Conservation (phyloP, 1,140 invertebrate genomes). For the Acyrthosiphon pisum region DNA sequence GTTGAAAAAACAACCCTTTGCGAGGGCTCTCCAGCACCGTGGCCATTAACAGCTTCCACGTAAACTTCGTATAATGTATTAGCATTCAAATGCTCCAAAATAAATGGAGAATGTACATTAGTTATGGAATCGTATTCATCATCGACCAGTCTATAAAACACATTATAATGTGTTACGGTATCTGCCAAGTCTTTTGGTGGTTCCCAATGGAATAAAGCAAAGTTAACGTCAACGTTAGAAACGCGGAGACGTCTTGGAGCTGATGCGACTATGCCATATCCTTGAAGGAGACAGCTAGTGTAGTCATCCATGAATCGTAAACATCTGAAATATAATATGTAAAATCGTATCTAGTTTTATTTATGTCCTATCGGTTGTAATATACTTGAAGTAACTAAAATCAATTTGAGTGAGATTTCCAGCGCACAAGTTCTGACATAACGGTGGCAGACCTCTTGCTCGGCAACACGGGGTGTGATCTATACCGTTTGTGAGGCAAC, state of each 20-base stretch:
- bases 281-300: slow-evolving; percentile 80
- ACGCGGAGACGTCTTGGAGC: slow-evolving; percentile 73
- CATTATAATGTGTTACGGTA: slow-evolving; percentile 64
- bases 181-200: slow-evolving; percentile 73
- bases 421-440: slow-evolving; percentile 77
- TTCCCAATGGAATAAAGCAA: slow-evolving; percentile 80
- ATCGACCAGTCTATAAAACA: slow-evolving; percentile 54
- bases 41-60: slow-evolving; percentile 80
- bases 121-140: slow-evolving; percentile 53
- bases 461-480: slow-evolving; percentile 83
- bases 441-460: slow-evolving; percentile 73
- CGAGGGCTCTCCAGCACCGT: slow-evolving; percentile 78
- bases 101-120: slow-evolving; percentile 70
- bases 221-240: slow-evolving; percentile 75
- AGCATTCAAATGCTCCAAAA: slow-evolving; percentile 76
- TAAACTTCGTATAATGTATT: slow-evolving; percentile 82
- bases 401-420: slow-evolving; percentile 80
- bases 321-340: slow-evolving; percentile 67
- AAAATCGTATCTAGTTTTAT: background rate
- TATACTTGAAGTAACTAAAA: slow-evolving; percentile 81
- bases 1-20: slow-evolving; percentile 77
- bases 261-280: slow-evolving; percentile 80
- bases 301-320: slow-evolving; percentile 80
- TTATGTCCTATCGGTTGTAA: slow-evolving; percentile 53
- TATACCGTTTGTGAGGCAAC: slow-evolving; percentile 78